These are phyloP conservation scores for Martes flavigula DNA, from an alignment of 2,797 vertebrate species.

Conservation along the genomic window DNA sequence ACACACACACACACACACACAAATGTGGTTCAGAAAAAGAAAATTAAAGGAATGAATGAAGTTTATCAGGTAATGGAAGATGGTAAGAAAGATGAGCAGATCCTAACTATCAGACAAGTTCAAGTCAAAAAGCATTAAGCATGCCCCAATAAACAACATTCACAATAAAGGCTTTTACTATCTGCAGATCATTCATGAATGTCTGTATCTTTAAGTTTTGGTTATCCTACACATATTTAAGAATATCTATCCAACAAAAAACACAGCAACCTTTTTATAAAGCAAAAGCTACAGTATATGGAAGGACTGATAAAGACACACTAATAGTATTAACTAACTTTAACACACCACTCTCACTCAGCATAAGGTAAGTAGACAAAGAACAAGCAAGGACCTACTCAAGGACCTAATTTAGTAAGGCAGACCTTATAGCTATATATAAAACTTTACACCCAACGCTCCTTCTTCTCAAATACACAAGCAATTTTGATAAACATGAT, in stretches of 20 bases:
- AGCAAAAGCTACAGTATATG: neutral
- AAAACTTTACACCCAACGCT: neutral
- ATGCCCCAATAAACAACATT: neutral
- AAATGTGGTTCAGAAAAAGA: neutral
- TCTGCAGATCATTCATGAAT: neutral
- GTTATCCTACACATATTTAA: neutral
- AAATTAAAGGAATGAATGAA: neutral
- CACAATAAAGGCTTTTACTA: neutral
- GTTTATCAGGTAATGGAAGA: neutral
- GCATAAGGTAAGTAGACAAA: slow-evolving; percentile 9
- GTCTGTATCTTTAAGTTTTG: neutral
- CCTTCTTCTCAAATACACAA: neutral
- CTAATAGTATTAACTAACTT: neutral
- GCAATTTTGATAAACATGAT: neutral
- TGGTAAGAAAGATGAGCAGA: neutral
- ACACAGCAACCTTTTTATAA: neutral
- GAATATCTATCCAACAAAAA: neutral
- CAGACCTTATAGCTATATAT: neutral
- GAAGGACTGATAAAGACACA: neutral
- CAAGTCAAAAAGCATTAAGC: neutral
- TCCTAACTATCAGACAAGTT: neutral
- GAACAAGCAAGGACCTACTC: neutral
- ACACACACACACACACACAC: no score
- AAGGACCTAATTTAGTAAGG: neutral
- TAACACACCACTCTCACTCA: neutral